Evolutionary conservation across 2,888 invertebrate species (phyloP).

Genomic region (Agriopis leucophaearia): DNA sequence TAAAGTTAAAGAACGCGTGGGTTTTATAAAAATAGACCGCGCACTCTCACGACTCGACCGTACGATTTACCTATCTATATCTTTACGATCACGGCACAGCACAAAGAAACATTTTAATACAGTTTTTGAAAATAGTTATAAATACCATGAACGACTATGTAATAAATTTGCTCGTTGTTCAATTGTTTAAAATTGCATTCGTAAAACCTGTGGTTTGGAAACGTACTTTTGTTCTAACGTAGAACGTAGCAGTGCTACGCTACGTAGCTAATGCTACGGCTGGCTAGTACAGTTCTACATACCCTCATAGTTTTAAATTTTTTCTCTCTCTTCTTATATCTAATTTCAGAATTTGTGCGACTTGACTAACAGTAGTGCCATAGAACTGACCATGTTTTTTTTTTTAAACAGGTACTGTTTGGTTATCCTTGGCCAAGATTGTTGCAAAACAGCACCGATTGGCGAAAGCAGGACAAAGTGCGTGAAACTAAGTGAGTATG

Average conservation of each 20-base stretch:
- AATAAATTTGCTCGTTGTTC: too few relatives aligned
- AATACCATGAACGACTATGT: too few relatives aligned
- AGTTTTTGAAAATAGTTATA: too few relatives aligned
- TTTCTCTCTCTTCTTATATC: too few relatives aligned
- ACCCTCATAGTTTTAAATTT: not conserved
- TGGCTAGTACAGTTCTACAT: not conserved
- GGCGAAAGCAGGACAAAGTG: too few relatives aligned
- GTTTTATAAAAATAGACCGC: constrained; percentile 39
- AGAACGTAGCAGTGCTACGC: constrained; percentile 23
- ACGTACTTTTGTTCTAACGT: not conserved
- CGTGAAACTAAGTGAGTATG: too few relatives aligned
- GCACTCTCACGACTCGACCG: constrained; percentile 51
- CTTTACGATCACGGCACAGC: constrained; percentile 46
- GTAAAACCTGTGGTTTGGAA: too few relatives aligned
- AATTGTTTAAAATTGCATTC: too few relatives aligned
- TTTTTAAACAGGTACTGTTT: too few relatives aligned
- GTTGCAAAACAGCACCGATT: too few relatives aligned
- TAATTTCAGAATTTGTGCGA: not conserved
- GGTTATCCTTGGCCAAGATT: too few relatives aligned
- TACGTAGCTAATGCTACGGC: constrained; percentile 17
- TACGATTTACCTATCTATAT: constrained; percentile 28
- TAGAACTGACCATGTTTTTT: not conserved
- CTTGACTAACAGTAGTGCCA: not conserved
- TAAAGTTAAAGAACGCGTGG: constrained; percentile 52
- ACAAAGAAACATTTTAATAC: constrained; percentile 40